Evolutionary conservation across 2,797 vertebrate genomes (phyloP).

Genomic region (Gymnothorax javanicus): DNA sequence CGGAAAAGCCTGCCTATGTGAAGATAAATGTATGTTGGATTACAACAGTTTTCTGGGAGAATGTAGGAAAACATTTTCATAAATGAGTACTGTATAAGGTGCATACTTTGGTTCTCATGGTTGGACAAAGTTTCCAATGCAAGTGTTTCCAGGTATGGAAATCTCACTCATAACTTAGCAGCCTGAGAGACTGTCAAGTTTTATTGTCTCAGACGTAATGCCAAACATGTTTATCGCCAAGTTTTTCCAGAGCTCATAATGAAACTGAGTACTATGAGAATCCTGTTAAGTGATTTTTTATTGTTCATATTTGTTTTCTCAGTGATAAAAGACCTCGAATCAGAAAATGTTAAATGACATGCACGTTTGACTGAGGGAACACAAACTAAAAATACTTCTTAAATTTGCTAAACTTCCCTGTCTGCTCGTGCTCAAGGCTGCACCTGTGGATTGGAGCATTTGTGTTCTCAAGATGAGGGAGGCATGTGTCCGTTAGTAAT

Average conservation of each 20-base stretch:
- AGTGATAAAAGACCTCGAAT: constrained; percentile 54
- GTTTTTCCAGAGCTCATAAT: constrained; percentile 48
- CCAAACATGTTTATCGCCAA: constrained; percentile 37
- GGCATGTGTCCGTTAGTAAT: constrained; percentile 57
- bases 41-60: neutral
- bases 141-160: constrained; percentile 46
- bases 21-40: constrained; percentile 37
- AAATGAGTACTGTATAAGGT: constrained; percentile 25
- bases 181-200: constrained; percentile 44
- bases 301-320: constrained; percentile 64
- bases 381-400: constrained; percentile 55
- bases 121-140: constrained; percentile 22
- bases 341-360: constrained; percentile 67
- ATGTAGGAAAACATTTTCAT: constrained; percentile 27
- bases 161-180: constrained; percentile 47
- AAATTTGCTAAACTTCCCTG: constrained; percentile 61
- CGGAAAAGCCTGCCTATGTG: constrained; percentile 34
- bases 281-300: constrained; percentile 61
- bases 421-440: constrained; percentile 40
- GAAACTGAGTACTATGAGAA: constrained; percentile 60
- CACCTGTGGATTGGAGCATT: constrained; percentile 72
- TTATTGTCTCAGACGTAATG: constrained; percentile 29
- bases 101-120: constrained; percentile 23
- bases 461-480: constrained; percentile 67
- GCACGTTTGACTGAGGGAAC: constrained; percentile 62